Evolutionary conservation across 2,113 vertebrate species (phyloP).

Genomic region (Psettodes erumei): DNA sequence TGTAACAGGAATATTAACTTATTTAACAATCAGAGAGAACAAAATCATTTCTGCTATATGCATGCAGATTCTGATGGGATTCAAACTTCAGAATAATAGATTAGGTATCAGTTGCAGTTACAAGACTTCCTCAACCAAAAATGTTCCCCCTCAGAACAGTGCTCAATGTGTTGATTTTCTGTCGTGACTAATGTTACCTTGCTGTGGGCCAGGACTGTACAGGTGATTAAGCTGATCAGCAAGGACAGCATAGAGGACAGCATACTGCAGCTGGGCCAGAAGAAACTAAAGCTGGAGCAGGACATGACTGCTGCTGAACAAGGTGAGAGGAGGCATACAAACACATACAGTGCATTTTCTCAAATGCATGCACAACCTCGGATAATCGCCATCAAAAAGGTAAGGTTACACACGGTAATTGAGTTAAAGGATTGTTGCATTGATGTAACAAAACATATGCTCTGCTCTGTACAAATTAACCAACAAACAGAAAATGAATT

Average conservation of each 20-base stretch:
- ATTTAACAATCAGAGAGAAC: background rate
- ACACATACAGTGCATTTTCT: background rate
- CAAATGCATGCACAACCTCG: background rate
- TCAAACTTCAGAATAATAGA: background rate
- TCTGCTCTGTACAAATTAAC: background rate
- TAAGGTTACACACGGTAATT: no score
- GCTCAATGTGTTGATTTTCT: background rate
- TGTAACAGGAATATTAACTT: background rate
- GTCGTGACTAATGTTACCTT: background rate
- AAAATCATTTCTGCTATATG: background rate
- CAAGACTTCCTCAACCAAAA: background rate
- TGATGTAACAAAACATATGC: background rate
- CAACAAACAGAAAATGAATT: background rate
- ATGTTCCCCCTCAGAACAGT: background rate
- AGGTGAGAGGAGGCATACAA: slow-evolving; percentile 78
- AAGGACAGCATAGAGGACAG: slow-evolving; percentile 92
- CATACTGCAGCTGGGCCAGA: slow-evolving; percentile 92
- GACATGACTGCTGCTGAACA: slow-evolving; percentile 92
- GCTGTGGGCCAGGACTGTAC: slow-evolving; percentile 86
- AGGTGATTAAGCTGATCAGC: slow-evolving; percentile 93
- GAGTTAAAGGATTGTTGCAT: background rate
- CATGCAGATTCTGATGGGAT: background rate
- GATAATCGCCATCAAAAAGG: background rate
- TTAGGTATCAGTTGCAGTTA: background rate
- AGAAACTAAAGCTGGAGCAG: slow-evolving; percentile 95